Evolutionary conservation across 2,797 vertebrate species (phyloP), one percentile per base, ranked within the genome.

Genomic region (Ptychobarbus kaznakovi): DNA sequence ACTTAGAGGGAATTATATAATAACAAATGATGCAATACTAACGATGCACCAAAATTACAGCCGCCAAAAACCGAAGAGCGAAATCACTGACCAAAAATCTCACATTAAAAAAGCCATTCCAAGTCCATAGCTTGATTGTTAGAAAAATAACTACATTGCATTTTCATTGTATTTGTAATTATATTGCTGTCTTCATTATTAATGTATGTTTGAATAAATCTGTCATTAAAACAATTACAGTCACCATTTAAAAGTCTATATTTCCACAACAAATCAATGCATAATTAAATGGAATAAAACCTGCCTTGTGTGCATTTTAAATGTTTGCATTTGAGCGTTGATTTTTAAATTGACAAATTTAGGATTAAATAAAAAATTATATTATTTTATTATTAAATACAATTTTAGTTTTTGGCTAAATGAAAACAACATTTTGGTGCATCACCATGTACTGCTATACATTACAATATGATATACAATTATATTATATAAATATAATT

Each of bases 51-150:
- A 5, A 6, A 6, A 15, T 2, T 56, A 9, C 20, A 56, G 53
- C 6, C 2, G 2, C 16, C 16, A 7, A 2, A 53, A 20, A 51
- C 49, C 0, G 10, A n/a, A 4, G 56, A 4, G 0, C 3, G 18
- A 46, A 70, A n/a, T 5, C 42, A 70, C 1, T 18, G 15, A 28
- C 16, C 44, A 8, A 51, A 18, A 3, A 1, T 75, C 11, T 11
- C 3, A 35, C 10, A 51, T 32, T 15, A 32, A 65, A 61, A 58
- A 65, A 32, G 25, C n/a, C 46, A 6, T 51, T 51, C 4, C 16
- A 51, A 18, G 49, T 46, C 44, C 42, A 44, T 11, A 44, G 10
- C 40, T 42, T 42, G 40, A 42, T 42, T 9, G 13, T 49, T 13
- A 15, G 4, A 46, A 46, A 49, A 49, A 61, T 25, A 13, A 3